These are phyloP conservation scores for Tenthredo amoena DNA, from an alignment of 2,888 invertebrate species.

Conservation along the genomic window DNA sequence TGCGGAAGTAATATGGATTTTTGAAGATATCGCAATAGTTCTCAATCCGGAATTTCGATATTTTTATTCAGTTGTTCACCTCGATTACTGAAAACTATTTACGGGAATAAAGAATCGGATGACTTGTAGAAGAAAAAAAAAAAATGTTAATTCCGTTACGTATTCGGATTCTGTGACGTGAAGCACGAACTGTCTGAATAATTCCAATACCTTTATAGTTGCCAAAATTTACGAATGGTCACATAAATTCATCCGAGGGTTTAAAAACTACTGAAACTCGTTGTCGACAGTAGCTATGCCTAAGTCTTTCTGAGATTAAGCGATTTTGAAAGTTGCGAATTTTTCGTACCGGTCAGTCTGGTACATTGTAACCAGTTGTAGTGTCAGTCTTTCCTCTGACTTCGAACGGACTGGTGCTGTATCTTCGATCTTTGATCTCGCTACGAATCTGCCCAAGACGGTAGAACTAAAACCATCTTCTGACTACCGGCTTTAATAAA, in stretches of 20 bases:
- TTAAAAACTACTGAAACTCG: background rate
- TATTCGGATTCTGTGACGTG: background rate
- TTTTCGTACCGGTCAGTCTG: slow-evolving; percentile 17
- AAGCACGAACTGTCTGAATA: background rate
- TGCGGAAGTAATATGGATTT: background rate
- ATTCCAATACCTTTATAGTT: background rate
- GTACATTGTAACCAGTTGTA: slow-evolving; percentile 3
- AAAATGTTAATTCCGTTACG: background rate
- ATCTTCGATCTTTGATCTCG: slow-evolving; percentile 19
- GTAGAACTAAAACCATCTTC: background rate
- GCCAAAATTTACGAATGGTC: background rate
- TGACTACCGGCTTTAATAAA: background rate
- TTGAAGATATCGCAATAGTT: background rate
- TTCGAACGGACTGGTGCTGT: slow-evolving; percentile 3
- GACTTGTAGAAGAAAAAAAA: background rate
- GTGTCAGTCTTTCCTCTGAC: slow-evolving; percentile 38
- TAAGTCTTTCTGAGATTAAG: slow-evolving; percentile 21
- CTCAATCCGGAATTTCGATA: background rate
- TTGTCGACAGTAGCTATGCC: background rate
- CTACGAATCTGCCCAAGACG: no score
- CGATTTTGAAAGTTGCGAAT: background rate
- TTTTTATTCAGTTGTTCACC: background rate
- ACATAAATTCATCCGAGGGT: background rate
- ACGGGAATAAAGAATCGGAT: no score
- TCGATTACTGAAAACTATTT: background rate